Evolutionary conservation across 2,113 vertebrate species (phyloP), one percentile per base, ranked within the genome.

Genomic region (Peucedramus taeniatus): DNA sequence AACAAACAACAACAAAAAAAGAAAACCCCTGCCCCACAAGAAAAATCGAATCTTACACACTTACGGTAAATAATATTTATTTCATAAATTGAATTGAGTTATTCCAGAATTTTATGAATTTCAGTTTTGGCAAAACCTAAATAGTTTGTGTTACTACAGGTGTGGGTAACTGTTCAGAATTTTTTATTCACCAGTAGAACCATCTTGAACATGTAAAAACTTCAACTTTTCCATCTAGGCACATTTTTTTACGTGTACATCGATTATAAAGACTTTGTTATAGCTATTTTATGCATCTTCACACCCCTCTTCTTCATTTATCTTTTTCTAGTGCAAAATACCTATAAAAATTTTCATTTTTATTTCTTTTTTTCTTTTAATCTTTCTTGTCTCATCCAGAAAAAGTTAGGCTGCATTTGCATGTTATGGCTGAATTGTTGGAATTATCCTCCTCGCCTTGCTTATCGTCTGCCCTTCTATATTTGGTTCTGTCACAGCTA

Each of bases 331-430:
- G 15, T 56, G 11, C 9, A 77, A 64, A 72, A 76, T 31, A 28
- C 1, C 3, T 71, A n/a, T 17, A 15, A 50, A n/a, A 0, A 0
- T 14, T 59, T 39, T 37, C 0, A 3, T 23, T 23, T 20, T 9
- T n/a, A 3, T 54, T 27, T 39, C 11, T 0, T 54, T 53, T 60
- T 69, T 44, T 2, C 4, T 61, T 70, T 56, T 9, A 15, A 12
- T 72, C 4, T 70, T 87, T 70, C 22, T 57, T 6, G 1, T 31
- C 5, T 59, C 13, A 15, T 63, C 81, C 27, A 40, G 4, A 49
- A 11, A 27, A 54, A 78, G 5, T 63, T 74, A 61, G 9, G 3
- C 12, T 90, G 22, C 15, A 21, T 35, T 56, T 87, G 2, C 26
- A 24, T 24, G 5, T 26, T 75, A 18, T 47, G 15, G 30, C 15